These are phyloP conservation scores for Caenorhabditis sp. DNA, from an alignment of 2,888 invertebrate species.

Conservation along the genomic window DNA sequence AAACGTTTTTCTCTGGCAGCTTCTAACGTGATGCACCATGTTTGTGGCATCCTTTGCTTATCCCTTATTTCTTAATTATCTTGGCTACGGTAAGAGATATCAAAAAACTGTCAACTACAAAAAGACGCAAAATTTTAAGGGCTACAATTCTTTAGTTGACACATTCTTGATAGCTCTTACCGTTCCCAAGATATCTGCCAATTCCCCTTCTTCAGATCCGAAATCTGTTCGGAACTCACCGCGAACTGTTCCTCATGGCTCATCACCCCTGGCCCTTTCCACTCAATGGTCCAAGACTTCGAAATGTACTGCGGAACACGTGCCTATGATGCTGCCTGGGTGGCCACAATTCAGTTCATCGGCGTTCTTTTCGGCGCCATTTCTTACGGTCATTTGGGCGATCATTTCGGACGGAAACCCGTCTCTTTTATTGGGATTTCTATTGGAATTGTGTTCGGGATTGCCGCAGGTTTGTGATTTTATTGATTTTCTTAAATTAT, in stretches of 20 bases:
- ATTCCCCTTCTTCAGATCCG: constrained; percentile 47
- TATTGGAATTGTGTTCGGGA: constrained; percentile 65
- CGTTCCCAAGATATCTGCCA: too few species aligned
- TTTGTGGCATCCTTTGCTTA: too few species aligned
- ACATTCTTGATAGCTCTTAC: too few species aligned
- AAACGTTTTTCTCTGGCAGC: too few species aligned
- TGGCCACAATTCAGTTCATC: constrained; percentile 71
- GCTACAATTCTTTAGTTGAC: too few species aligned
- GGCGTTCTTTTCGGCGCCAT: constrained; percentile 72
- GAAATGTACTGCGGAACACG: constrained; percentile 61
- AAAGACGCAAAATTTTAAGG: too few species aligned
- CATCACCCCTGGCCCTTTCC: constrained; percentile 53
- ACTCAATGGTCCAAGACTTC: constrained; percentile 70
- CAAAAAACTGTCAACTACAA: too few species aligned
- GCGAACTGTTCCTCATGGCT: constrained; percentile 40
- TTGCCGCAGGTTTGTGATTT: constrained; percentile 56
- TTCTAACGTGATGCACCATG: too few species aligned
- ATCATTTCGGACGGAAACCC: constrained; percentile 69
- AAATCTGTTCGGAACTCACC: constrained; percentile 57
- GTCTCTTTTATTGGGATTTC: constrained; percentile 68
- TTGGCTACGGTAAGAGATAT: too few species aligned
- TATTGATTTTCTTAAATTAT: constrained; percentile 10
- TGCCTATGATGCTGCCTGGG: constrained; percentile 70
- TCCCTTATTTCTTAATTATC: too few species aligned
- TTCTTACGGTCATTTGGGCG: constrained; percentile 70